These are phyloP conservation scores for Agriopis leucophaearia DNA, from an alignment of 2,888 invertebrate genomes.

Conservation along the genomic window DNA sequence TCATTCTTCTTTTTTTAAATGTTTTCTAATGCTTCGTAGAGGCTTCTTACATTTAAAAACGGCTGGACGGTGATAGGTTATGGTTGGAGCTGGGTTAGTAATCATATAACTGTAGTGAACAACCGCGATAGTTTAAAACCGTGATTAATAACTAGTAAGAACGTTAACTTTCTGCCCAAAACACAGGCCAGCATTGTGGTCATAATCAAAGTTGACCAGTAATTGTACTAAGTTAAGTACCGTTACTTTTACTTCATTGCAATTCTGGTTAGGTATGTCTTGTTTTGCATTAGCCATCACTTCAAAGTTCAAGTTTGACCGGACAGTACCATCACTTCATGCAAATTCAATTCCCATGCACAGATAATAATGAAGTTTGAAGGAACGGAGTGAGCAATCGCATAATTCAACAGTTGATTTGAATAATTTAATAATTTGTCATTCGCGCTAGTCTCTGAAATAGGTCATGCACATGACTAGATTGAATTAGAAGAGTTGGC, in stretches of 20 bases:
- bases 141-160: too few relatives aligned
- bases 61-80: too few relatives aligned
- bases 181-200: too few relatives aligned
- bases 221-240: not conserved
- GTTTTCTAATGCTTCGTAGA: too few relatives aligned
- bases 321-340: constrained; percentile 15
- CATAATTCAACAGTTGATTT: constrained; percentile 30
- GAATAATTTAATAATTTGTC: constrained; percentile 33
- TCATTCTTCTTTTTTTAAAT: too few relatives aligned
- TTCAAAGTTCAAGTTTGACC: constrained; percentile 5
- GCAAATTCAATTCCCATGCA: constrained; percentile 14
- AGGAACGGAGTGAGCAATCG: constrained; percentile 29
- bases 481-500: constrained; percentile 28
- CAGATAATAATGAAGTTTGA: constrained; percentile 11
- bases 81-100: too few relatives aligned
- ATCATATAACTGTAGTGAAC: too few relatives aligned
- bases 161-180: too few relatives aligned
- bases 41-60: too few relatives aligned
- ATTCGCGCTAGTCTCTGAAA: constrained; percentile 19
- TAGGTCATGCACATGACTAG: constrained; percentile 30
- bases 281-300: not conserved
- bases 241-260: not conserved
- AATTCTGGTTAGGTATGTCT: not conserved
- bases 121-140: too few relatives aligned
- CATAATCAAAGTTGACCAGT: not conserved